Percentiles rank a stretch among this genome's conserved stretches.
phyloP scores from a whole-genome alignment of 2,113 vertebrate species.

The Phrynocephalus versicolor region DNA sequence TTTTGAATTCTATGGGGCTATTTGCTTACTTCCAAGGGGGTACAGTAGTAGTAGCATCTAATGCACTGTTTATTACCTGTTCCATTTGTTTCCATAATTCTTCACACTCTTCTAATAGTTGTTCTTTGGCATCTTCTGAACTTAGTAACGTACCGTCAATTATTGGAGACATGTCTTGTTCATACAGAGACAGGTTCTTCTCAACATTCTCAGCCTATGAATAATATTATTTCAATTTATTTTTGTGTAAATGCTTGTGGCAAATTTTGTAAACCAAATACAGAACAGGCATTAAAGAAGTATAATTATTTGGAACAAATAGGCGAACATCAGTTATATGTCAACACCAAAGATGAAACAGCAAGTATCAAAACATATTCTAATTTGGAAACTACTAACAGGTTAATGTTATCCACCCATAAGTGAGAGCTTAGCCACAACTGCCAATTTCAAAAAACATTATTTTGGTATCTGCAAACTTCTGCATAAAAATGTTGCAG shows the following conservation, averaged over 20 bases:
- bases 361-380: no score
- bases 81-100: conserved; percentile 69
- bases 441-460: no score
- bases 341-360: no score
- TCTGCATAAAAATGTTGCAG: no score
- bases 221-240: conserved; percentile 32
- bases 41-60: neutral
- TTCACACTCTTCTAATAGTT: conserved; percentile 70
- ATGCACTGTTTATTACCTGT: conserved; percentile 64
- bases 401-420: no score
- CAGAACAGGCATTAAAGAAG: neutral
- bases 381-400: no score
- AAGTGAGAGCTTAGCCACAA: no score
- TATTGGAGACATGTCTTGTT: conserved; percentile 48
- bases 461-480: no score
- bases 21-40: no score
- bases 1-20: no score
- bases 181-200: conserved; percentile 50
- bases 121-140: conserved; percentile 36
- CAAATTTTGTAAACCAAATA: neutral
- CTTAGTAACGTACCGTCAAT: rapidly evolving
- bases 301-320: neutral
- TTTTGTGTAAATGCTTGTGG: neutral
- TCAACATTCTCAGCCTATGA: conserved; percentile 40
- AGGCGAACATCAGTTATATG: no score